Evolutionary conservation across 30 jellyfish, hydroid and myxozoan genomes (phyloP).

Genomic region (Aurelia coerulea): DNA sequence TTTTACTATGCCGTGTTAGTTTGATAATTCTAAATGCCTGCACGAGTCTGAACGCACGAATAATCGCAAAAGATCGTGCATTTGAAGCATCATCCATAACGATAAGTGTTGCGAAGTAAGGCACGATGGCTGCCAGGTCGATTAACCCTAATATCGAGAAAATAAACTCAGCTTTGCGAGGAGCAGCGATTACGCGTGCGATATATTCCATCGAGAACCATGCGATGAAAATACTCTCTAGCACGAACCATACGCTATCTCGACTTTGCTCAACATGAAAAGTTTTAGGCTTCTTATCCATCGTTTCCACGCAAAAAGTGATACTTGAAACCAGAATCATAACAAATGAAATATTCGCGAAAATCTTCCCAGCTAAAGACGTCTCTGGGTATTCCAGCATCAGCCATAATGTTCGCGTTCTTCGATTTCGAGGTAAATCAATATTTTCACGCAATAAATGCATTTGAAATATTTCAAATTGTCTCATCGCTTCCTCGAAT

Average conservation of each 20-base stretch:
- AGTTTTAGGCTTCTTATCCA: conserved; percentile 38
- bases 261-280: conserved; percentile 36
- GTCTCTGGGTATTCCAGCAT: conserved; percentile 80
- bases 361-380: conserved; percentile 56
- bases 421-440: conserved; percentile 41
- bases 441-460: conserved; percentile 45
- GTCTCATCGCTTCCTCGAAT: conserved; percentile 68
- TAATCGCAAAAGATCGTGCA: conserved; percentile 73
- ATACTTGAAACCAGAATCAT: conserved; percentile 59
- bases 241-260: conserved; percentile 60
- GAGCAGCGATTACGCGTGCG: conserved; percentile 60
- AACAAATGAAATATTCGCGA: conserved; percentile 66
- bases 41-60: conserved; percentile 77
- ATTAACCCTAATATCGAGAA: conserved; percentile 77
- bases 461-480: conserved; percentile 49
- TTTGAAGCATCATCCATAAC: conserved; percentile 63
- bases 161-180: conserved; percentile 66
- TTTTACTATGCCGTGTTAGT: conserved; percentile 72
- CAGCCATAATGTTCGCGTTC: conserved; percentile 52
- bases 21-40: conserved; percentile 76
- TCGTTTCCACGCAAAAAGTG: conserved; percentile 69
- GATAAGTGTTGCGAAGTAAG: conserved; percentile 64
- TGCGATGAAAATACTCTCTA: conserved; percentile 61
- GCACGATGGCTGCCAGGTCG: conserved; percentile 75
- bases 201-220: conserved; percentile 81